Evolutionary conservation across 2,113 vertebrate genomes (phyloP).

Genomic region (Gulo gulo): DNA sequence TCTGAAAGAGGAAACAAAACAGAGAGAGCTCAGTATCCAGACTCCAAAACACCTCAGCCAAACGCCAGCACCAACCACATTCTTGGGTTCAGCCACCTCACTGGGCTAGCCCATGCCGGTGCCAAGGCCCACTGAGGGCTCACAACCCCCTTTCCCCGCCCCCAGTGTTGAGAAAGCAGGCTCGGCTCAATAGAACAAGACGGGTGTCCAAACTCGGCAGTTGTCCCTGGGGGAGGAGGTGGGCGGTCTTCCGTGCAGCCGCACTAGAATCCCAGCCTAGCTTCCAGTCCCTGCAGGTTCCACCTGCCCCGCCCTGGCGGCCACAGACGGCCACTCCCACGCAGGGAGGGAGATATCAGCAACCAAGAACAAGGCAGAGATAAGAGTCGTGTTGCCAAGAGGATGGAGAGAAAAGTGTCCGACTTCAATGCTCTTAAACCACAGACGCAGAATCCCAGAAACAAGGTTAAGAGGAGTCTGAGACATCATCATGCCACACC

Average conservation of each 20-base stretch:
- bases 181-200: neutral
- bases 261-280: neutral
- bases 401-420: neutral
- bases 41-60: neutral
- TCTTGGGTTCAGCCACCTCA: neutral
- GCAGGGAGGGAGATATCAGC: neutral
- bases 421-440: neutral
- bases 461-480: neutral
- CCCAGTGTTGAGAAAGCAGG: neutral
- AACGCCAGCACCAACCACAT: neutral
- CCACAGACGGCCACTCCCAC: neutral
- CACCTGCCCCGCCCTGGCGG: neutral
- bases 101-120: neutral
- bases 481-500: neutral
- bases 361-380: neutral
- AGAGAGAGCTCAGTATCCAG: conserved; percentile 49
- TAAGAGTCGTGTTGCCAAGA: neutral
- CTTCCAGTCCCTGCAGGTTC: neutral
- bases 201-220: neutral
- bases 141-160: accelerated
- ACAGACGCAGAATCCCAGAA: neutral
- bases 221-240: neutral
- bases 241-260: neutral
- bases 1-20: conserved; percentile 84
- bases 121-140: neutral